phyloP scores from a whole-genome alignment of 2,113 vertebrate genomes.

The Bambusicola thoracicus region DNA sequence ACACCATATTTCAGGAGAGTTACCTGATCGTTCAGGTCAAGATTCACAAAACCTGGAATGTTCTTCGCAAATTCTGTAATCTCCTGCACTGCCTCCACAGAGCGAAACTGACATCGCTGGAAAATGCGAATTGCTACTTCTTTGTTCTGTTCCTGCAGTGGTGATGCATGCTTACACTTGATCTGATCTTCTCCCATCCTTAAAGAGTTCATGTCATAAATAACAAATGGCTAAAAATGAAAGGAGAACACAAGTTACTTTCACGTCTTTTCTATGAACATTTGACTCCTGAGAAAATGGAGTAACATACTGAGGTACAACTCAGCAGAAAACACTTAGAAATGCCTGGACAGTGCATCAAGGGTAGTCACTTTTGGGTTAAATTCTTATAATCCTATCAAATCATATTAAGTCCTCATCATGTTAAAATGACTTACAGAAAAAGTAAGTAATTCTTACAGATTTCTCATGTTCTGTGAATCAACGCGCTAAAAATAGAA shows the following conservation, averaged over 20 bases:
- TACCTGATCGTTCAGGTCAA: slow-evolving; percentile 98
- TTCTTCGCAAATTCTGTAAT: slow-evolving; percentile 98
- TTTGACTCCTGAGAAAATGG: background rate
- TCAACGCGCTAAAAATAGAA: background rate
- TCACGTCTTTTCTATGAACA: rapidly evolving
- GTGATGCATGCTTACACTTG: slow-evolving; percentile 85
- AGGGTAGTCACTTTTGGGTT: background rate
- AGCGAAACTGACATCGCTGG: slow-evolving; percentile 93
- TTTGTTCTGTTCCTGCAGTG: slow-evolving; percentile 85
- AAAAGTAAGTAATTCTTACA: background rate
- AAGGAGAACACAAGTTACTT: slow-evolving; percentile 32
- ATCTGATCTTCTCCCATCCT: slow-evolving; percentile 96
- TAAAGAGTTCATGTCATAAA: slow-evolving; percentile 98
- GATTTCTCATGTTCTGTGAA: background rate
- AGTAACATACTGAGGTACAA: background rate
- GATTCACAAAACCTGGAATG: slow-evolving; percentile 92
- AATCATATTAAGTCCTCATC: background rate
- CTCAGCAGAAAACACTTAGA: background rate
- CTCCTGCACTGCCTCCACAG: slow-evolving; percentile 94
- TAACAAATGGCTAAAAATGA: slow-evolving; percentile 90
- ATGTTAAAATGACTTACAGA: background rate
- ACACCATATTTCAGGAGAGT: slow-evolving; percentile 97
- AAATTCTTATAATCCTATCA: background rate
- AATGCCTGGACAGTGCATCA: background rate
- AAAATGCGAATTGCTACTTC: slow-evolving; percentile 95